Percentiles rank a stretch among this genome's conserved stretches.
Evolutionary conservation across 1,140 invertebrate species (phyloP).

Genomic region (Bombus waltoni): DNA sequence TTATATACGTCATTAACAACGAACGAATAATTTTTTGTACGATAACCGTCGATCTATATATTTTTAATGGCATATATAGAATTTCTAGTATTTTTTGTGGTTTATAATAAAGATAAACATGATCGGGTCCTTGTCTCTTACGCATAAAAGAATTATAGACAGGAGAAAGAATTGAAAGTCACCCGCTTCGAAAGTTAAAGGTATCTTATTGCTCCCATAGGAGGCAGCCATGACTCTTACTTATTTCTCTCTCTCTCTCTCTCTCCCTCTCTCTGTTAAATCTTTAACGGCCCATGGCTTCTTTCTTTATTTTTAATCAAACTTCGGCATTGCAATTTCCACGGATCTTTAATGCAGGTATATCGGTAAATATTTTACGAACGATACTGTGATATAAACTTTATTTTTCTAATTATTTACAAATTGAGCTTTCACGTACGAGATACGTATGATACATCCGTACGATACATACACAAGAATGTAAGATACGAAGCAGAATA

Average conservation of each 20-base stretch:
- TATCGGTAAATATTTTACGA: neutral
- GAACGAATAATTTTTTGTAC: neutral
- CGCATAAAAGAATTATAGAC: neutral
- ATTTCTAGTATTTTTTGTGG: neutral
- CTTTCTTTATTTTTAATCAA: neutral
- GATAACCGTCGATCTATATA: neutral
- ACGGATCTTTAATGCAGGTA: too few relatives aligned
- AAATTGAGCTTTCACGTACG: too few relatives aligned
- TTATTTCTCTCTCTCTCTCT: slow-evolving; percentile 1
- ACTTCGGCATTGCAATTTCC: neutral
- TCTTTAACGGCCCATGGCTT: neutral
- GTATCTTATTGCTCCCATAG: neutral
- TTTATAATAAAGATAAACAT: too few relatives aligned
- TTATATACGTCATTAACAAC: neutral
- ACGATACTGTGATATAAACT: neutral
- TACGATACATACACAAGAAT: too few relatives aligned
- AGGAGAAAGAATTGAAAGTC: neutral
- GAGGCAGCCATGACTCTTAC: neutral
- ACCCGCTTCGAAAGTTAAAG: neutral
- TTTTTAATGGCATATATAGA: neutral
- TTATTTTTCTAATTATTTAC: neutral
- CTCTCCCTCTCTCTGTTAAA: neutral
- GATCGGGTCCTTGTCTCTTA: too few relatives aligned
- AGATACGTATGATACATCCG: too few relatives aligned
- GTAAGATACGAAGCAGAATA: too few relatives aligned